A percentile compares a stretch with the other conserved stretches of the same genome.
Evolutionary conservation across 2,113 vertebrate species (phyloP).

Genomic region (Catharus fuscescens): DNA sequence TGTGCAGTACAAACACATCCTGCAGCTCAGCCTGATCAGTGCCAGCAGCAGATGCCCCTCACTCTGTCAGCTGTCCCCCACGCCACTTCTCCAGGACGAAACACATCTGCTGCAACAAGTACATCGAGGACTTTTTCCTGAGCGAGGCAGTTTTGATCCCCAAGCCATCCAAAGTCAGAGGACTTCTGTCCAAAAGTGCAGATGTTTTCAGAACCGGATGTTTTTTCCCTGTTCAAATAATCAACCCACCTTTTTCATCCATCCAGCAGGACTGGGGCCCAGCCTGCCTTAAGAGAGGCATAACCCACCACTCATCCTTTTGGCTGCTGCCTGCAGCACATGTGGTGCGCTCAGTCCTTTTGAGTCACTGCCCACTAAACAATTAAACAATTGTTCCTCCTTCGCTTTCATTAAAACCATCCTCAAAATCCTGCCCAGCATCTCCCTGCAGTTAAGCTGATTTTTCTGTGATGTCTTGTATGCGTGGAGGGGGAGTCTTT

Average conservation of each 20-base stretch:
- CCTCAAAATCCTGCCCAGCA: not conserved
- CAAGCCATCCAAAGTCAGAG: not conserved
- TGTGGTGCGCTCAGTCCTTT: not conserved
- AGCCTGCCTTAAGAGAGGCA: not conserved
- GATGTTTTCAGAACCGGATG: not conserved
- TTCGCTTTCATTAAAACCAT: constrained; percentile 10
- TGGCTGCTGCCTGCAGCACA: not conserved
- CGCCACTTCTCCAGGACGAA: not conserved
- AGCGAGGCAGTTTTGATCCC: not conserved
- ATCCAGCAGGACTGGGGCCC: not conserved
- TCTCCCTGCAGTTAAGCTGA: not conserved
- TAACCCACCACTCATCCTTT: not conserved
- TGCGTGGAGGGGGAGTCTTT: not conserved
- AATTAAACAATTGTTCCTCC: not conserved
- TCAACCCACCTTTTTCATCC: not conserved
- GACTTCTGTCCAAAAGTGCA: not conserved
- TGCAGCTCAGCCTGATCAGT: fast-evolving
- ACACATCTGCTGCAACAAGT: not conserved
- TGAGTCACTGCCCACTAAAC: not conserved
- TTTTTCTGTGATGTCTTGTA: not conserved
- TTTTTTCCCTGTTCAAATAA: not conserved
- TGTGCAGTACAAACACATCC: fast-evolving
- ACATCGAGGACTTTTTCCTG: fast-evolving
- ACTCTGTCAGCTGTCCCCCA: not conserved
- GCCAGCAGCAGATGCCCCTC: not conserved